Conservation (phyloP, 2,797 vertebrate species). For the Oophaga sylvatica region DNA sequence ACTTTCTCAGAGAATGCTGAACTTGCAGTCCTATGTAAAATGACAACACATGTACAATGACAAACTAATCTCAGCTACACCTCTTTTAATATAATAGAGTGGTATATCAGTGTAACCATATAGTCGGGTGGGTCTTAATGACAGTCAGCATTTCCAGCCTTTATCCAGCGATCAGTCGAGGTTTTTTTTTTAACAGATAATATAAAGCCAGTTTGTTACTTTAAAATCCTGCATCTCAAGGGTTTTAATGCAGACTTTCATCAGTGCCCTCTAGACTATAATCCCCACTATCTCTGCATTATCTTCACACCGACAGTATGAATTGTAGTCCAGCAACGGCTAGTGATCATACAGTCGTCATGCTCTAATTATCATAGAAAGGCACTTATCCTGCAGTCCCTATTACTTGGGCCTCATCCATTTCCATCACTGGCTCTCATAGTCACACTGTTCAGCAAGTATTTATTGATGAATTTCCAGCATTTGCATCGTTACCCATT, state of each 20-base stretch:
- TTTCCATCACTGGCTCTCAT: not conserved
- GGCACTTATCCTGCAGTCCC: not conserved
- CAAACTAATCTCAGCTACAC: not conserved
- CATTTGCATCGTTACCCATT: not conserved
- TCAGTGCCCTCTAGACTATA: constrained; percentile 26
- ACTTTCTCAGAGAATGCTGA: too few relatives aligned
- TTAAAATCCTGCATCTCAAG: constrained; percentile 9
- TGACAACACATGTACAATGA: not conserved
- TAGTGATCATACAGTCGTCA: constrained; percentile 16
- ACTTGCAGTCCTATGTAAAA: not conserved
- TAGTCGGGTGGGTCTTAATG: not conserved
- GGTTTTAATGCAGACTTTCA: constrained; percentile 25
- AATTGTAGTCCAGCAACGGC: constrained; percentile 3
- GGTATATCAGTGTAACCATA: not conserved
- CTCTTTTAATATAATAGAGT: not conserved
- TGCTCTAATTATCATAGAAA: constrained; percentile 23
- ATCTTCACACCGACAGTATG: constrained; percentile 33
- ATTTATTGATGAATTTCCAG: not conserved
- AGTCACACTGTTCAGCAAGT: not conserved
- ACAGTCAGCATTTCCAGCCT: not conserved
- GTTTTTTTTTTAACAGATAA: not conserved
- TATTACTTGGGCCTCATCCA: constrained; percentile 1
- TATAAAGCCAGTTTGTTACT: constrained; percentile 11
- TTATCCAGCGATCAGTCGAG: not conserved
- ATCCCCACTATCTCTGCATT: constrained; percentile 17